Percentiles rank a stretch among this genome's conserved stretches.
phyloP scores from a whole-genome alignment of 2,888 invertebrate species.

The Ichneumoninae sp. region DNA sequence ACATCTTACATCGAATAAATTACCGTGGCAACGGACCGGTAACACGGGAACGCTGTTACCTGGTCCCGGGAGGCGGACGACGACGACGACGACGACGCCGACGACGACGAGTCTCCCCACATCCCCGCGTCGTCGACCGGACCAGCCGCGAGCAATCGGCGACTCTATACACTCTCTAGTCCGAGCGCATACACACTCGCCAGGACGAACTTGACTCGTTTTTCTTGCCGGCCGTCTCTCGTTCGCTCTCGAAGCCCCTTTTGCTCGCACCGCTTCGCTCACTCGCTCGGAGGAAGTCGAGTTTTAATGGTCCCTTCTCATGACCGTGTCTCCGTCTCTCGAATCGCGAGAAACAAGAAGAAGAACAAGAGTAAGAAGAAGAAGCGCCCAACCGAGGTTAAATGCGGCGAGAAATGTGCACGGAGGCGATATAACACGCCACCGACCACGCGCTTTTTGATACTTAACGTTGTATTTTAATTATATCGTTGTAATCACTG shows the following conservation, averaged over 20 bases:
- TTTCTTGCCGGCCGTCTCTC: conserved; percentile 66
- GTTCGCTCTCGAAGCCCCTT: conserved; percentile 55
- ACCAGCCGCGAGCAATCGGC: conserved; percentile 54
- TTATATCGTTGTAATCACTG: conserved; percentile 18
- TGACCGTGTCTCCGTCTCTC: conserved; percentile 72
- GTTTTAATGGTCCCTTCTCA: conserved; percentile 77
- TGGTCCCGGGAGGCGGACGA: conserved; percentile 68
- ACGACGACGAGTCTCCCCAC: conserved; percentile 54
- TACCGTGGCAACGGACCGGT: conserved; percentile 80
- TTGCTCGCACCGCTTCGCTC: conserved; percentile 8
- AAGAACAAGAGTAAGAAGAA: not conserved
- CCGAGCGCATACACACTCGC: conserved; percentile 28
- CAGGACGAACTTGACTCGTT: conserved; percentile 73
- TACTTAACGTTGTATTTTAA: conserved; percentile 32
- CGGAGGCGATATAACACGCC: conserved; percentile 28
- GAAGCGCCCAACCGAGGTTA: conserved; percentile 32
- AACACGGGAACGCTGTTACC: conserved; percentile 82
- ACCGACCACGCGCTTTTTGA: conserved; percentile 26
- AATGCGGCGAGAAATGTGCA: conserved; percentile 40
- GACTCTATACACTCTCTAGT: conserved; percentile 44
- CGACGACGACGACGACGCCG: conserved; percentile 36
- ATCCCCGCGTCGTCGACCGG: conserved; percentile 25
- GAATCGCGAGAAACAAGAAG: conserved; percentile 8
- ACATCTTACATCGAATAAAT: conserved; percentile 79
- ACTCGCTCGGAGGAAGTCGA: conserved; percentile 71